These are phyloP conservation scores for Hirudinaria manillensis DNA, from an alignment of 2,888 invertebrate species.

Conservation along the genomic window DNA sequence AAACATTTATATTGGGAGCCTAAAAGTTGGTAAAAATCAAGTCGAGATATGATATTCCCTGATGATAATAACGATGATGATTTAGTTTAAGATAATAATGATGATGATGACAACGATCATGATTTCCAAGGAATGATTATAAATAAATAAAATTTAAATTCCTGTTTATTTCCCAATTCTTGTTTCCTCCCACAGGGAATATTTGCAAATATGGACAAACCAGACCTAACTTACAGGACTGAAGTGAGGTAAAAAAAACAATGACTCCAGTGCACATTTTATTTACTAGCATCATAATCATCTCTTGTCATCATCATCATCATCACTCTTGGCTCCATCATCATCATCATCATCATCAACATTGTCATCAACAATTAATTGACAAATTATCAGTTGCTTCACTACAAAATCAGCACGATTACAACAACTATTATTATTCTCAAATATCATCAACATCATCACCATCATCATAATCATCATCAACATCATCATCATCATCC, in stretches of 20 bases:
- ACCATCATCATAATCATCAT: neutral
- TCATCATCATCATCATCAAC: neutral
- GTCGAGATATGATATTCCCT: no score
- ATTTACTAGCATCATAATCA: neutral
- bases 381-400: neutral
- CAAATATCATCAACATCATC: neutral
- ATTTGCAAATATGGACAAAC: constrained; percentile 44
- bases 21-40: no score
- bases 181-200: constrained; percentile 40
- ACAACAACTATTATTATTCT: no score
- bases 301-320: neutral
- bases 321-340: neutral
- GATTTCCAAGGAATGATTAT: no score
- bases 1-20: no score
- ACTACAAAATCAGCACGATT: neutral
- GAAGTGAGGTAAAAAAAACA: constrained; percentile 55
- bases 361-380: neutral
- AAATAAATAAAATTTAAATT: no score
- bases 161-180: neutral
- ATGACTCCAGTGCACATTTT: neutral
- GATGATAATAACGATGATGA: no score
- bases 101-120: no score
- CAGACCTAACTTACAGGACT: constrained; percentile 49
- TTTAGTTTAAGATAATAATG: no score
- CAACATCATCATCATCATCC: neutral